Evolutionary conservation across 35 echinoderm and acorn worm genomes (phyloP).

Genomic region (Apostichopus parvimensis): DNA sequence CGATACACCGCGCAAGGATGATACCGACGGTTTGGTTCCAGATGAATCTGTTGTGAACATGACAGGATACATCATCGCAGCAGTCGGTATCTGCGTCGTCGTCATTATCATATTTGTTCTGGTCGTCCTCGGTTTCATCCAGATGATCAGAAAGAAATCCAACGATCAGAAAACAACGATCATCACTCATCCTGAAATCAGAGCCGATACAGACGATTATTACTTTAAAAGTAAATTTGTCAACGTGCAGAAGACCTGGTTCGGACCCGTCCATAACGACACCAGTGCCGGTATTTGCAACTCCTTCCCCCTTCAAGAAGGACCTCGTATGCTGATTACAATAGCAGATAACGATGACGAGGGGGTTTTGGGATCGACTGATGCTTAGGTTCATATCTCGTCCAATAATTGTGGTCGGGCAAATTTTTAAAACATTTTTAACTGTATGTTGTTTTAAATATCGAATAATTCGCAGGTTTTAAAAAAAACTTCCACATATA

Average conservation of each 20-base stretch:
- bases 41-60: background rate
- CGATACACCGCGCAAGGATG: background rate
- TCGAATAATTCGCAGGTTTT: background rate
- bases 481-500: too few relatives aligned
- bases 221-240: slow-evolving; percentile 33
- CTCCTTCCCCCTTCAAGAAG: slow-evolving; percentile 19
- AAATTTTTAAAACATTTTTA: background rate
- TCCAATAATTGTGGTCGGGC: background rate
- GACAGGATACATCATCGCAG: background rate
- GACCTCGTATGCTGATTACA: background rate
- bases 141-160: background rate
- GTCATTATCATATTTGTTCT: background rate
- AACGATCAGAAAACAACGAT: background rate
- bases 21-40: background rate
- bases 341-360: background rate
- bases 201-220: slow-evolving; percentile 1
- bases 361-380: background rate
- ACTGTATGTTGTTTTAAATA: background rate
- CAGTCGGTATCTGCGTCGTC: background rate
- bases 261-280: slow-evolving; percentile 16
- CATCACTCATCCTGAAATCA: background rate
- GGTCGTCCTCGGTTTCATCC: background rate
- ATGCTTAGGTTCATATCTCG: background rate
- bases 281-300: slow-evolving; percentile 12
- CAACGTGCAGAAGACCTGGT: slow-evolving; percentile 36